Evolutionary conservation across 2,888 invertebrate genomes (phyloP).

Genomic region (Eristalis intricaria): DNA sequence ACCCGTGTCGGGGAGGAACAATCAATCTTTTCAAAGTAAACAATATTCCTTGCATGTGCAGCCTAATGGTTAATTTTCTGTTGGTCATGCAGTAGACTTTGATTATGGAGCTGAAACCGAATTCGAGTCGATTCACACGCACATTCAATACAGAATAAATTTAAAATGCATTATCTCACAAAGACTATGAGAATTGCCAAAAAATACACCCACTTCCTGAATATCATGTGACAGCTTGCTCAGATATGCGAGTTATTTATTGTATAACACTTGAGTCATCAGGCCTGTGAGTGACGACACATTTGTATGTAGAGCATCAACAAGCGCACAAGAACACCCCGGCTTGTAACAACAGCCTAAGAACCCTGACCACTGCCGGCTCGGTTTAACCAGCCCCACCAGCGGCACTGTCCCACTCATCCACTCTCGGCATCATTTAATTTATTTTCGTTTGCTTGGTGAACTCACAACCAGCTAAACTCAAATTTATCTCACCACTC

Average conservation of each 20-base stretch:
- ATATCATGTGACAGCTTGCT: not conserved
- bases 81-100: too few relatives aligned
- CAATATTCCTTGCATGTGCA: not conserved
- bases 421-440: not conserved
- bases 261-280: constrained; percentile 36
- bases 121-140: not conserved
- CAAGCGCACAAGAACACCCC: constrained; percentile 25
- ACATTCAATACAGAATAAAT: not conserved
- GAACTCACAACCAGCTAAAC: not conserved
- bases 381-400: not conserved
- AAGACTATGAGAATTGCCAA: not conserved
- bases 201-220: not conserved
- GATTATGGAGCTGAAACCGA: not conserved
- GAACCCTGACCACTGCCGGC: constrained; percentile 36
- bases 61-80: too few relatives aligned
- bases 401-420: not conserved
- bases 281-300: not conserved
- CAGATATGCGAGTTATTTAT: not conserved
- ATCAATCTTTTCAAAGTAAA: not conserved
- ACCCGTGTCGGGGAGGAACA: not conserved
- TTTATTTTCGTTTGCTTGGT: constrained; percentile 1
- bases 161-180: not conserved
- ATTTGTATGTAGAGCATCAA: constrained; percentile 18
- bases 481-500: not conserved
- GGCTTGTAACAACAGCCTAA: constrained; percentile 18